Base-by-base conservation (phyloP, 1,140 invertebrate genomes). In the Vanessa tameamea region DNA sequence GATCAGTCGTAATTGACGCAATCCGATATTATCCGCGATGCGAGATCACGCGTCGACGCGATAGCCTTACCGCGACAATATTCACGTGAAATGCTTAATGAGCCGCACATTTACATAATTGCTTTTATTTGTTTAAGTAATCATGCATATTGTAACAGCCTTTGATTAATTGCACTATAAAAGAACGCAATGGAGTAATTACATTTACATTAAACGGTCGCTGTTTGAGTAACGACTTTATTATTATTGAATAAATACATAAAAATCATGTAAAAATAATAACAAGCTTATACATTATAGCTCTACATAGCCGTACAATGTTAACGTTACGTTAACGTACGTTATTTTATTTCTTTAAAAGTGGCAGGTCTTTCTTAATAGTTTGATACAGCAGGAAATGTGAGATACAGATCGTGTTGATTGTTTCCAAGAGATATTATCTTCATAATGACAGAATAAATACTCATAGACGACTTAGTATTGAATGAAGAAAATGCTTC, bases 1-100 rank as follows among this genome's bases (percentile, higher is more conserved):
- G 81, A 88, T 87, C 80, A 78, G 78, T 81, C 86, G 87, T 92
- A 92, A 92, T 92, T 92, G 90, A 92, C 90, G 88, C 89, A 82
- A 82, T 81, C 78, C 82, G 90, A 91, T 90, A 88, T 83, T 87
- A 92, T 92, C 89, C 86, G 79, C 85, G 82, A 82, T 84, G 86
- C 85, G 86, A 85, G 85, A 90, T 91, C 84, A 85, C 85, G 81
- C 85, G 80, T 80, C 81, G 75, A 74, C 72, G 69, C 77, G 87
- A 89, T 90, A 87, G 88, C 88, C 86, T 81, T 89, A 88, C 72
- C 59, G 78, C 78, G 82, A 86, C 83, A 90, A 84, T 86, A 86
- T 84, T 84, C 83, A 82, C 80, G 78, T 82, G 79, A 88, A 85
- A 86, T 85, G 83, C 82, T 83, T 86, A 90, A 89, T 88, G 84